Base-by-base conservation (phyloP, 2,113 vertebrate species). In the Corynorhinus townsendii region DNA sequence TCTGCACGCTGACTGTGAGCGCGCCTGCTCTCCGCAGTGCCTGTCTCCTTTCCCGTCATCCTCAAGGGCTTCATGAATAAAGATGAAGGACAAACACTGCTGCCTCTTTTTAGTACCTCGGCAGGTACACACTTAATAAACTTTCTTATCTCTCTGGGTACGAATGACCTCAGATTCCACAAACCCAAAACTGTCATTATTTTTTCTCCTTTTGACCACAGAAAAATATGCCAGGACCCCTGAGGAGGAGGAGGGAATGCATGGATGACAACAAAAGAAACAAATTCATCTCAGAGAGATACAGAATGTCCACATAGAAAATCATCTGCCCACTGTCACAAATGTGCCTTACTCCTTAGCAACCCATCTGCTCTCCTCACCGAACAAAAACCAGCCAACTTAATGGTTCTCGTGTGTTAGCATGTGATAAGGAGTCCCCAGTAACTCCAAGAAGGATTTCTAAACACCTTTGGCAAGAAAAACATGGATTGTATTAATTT, bases 1-100 rank as follows among this genome's bases (percentile, higher is more conserved):
- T 96, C 96, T 93, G 85, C 79, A 56, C 93, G 91, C 59, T 59
- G 4, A 11, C 87, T 4, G 56, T 7, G 0, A 43, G 68, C 52
- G 91, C 76, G 91, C 86, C 94, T 49, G 35, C 90, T 97, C 96
- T 95, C 96, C 97, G 98, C 90, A 89, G 92, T 59, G 3, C 95
- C 91, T 91, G 92, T 97, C 96, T 97, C 98, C 98, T 98, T 98
- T 97, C 97, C 98, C 47, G 0, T 98, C 98, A 98, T 66, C 93
- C 95, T 98, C 98, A 98, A 98, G 98, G 98, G 96, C 98, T 98
- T 95, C 93, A 97, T 97, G 97, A 98, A 98, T 98, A 98, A 98
- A 98, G 95, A 98, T 97, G 96, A 95, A 97, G 96, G 90, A 89
- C 93, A 96, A 97, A 97, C 87, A 92, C 83, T 92, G 75, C 89